Base-by-base conservation (phyloP, 2,888 invertebrate species). In the Drosophila recens region DNA sequence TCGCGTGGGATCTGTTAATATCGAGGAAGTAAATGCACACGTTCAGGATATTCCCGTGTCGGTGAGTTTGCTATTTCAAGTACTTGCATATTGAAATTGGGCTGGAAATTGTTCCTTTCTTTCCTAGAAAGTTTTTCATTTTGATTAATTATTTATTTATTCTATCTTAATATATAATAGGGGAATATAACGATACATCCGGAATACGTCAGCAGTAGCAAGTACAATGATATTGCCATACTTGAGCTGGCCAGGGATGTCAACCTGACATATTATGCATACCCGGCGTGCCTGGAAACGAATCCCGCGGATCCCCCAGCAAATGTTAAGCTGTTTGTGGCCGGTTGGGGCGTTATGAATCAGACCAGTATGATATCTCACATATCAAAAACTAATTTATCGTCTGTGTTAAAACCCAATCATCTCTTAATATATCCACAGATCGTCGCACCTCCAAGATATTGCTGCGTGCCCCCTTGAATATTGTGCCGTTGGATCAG, bases 311-410 rank as follows among this genome's bases (percentile, higher is more conserved):
- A 91, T 78, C 87, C 92, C 0, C 79, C 84, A 3, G 6, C 57
- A 2, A 38, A 38, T 0, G 30, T 76, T 1, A 64, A 63, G 34
- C 67, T 91, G 9, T 90, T 73, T 64, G 91, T 90, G 1, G 79
- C 91, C 27, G 91, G 91, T n/a, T 91, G 92, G 92, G 91, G 91
- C 1, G 65, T 80, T 0, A 71, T 89, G 17, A 85, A 91, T 71
- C 76, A 58, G 20, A 80, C 68, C 8, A 90, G 91, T 92, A 73
- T 27, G 27, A 27, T 27, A 27, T 6, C 5, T 27, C 5, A 5
- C 27, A 27, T 27, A 27, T 4, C 5, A 13, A 0, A 36, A 5
- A 33, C 33, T n/a, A 11, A 6, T 17, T 17, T 49, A 8, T 30
- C 8, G 1, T 30, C 8, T 30, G 30, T n/a, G n/a, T 8, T 30